Evolutionary conservation across 2,113 vertebrate species (phyloP).

Genomic region (Corynorhinus townsendii): DNA sequence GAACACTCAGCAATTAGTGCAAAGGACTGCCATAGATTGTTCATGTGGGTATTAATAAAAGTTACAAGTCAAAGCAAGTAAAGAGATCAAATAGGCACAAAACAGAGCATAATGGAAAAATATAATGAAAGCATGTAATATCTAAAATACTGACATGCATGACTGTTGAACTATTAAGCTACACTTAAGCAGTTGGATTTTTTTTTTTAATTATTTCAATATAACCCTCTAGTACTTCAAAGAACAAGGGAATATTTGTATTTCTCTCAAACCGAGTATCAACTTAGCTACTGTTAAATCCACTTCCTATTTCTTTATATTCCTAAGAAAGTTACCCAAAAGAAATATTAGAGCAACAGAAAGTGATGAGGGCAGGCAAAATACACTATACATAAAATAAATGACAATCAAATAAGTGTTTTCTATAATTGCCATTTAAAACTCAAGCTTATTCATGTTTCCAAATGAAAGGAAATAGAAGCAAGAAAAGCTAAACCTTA

Average conservation of each 20-base stretch:
- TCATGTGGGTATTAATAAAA: constrained; percentile 15
- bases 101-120: not conserved
- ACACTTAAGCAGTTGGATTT: constrained; percentile 20
- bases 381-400: not conserved
- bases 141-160: not conserved
- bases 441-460: constrained; percentile 5
- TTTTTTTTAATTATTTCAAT: not conserved
- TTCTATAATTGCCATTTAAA: constrained; percentile 35
- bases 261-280: not conserved
- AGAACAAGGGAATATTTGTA: not conserved
- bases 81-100: constrained; percentile 36
- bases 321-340: constrained; percentile 43
- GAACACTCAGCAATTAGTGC: not conserved
- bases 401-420: not conserved
- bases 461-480: not conserved
- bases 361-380: not conserved
- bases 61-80: constrained; percentile 35
- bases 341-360: constrained; percentile 34
- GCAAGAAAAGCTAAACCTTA: constrained; percentile 28
- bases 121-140: constrained; percentile 3
- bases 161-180: not conserved
- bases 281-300: constrained; percentile 45
- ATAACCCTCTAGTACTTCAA: not conserved
- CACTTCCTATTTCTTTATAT: not conserved
- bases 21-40: not conserved